phyloP scores from a whole-genome alignment of 2,888 invertebrate genomes.

The Amiota communis region DNA sequence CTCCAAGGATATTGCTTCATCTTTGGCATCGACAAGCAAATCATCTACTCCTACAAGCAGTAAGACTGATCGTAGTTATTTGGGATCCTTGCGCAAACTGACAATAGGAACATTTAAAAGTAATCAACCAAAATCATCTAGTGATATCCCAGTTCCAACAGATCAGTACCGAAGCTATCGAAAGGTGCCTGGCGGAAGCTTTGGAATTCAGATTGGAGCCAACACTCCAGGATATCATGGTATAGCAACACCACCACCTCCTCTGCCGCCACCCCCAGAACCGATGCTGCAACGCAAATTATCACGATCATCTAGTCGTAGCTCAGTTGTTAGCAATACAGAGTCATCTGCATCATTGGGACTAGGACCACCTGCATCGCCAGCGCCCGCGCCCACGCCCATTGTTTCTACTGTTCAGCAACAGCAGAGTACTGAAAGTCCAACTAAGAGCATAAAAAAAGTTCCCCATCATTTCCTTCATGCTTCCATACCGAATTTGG shows the following conservation, averaged over 20 bases:
- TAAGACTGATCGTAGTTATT: constrained; percentile 73
- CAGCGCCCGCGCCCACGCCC: constrained; percentile 67
- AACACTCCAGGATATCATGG: constrained; percentile 69
- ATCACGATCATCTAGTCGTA: constrained; percentile 62
- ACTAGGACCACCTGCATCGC: constrained; percentile 62
- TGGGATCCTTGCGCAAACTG: constrained; percentile 83
- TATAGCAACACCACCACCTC: constrained; percentile 52
- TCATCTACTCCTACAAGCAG: constrained; percentile 54
- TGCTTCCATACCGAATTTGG: constrained; percentile 81
- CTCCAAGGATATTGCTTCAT: constrained; percentile 48
- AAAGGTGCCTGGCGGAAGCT: constrained; percentile 77
- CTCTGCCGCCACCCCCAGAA: constrained; percentile 36
- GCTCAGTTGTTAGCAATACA: constrained; percentile 57
- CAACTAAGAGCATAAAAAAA: constrained; percentile 70
- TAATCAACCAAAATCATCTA: constrained; percentile 71
- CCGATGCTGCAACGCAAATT: constrained; percentile 48
- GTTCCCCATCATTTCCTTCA: constrained; percentile 79
- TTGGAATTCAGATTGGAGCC: constrained; percentile 72
- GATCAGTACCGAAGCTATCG: constrained; percentile 85
- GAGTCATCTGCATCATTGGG: constrained; percentile 42
- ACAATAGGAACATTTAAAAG: constrained; percentile 74
- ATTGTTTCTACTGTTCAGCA: constrained; percentile 53
- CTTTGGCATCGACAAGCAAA: constrained; percentile 43
- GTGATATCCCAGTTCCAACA: constrained; percentile 82
- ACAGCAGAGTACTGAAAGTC: constrained; percentile 58